These are phyloP conservation scores for Octodon degus DNA, from an alignment of 2,113 vertebrate genomes.

Conservation along the genomic window DNA sequence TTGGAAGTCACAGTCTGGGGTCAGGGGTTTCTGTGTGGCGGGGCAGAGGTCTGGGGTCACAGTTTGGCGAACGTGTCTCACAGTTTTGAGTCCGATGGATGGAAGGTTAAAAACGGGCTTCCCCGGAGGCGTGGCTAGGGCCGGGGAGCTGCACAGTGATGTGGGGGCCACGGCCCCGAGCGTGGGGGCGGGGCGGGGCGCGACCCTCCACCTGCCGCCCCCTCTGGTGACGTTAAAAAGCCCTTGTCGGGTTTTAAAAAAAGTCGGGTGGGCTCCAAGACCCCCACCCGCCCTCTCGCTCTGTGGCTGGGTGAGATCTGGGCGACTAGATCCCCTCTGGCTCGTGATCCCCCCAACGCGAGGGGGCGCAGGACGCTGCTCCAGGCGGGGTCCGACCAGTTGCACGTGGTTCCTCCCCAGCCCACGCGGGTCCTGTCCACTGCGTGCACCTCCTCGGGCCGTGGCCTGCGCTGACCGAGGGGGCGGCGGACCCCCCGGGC, in stretches of 20 bases:
- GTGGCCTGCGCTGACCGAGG: slow-evolving; percentile 80
- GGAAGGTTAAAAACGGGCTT: slow-evolving; percentile 82
- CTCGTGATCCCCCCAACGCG: background rate
- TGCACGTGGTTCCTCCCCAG: background rate
- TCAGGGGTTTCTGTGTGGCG: slow-evolving; percentile 77
- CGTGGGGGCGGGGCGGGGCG: slow-evolving; percentile 56
- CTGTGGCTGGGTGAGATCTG: slow-evolving; percentile 49
- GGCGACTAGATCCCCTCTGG: slow-evolving; percentile 31
- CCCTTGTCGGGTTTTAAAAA: slow-evolving; percentile 82
- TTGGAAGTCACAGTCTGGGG: slow-evolving; percentile 83
- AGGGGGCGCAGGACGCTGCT: slow-evolving; percentile 42
- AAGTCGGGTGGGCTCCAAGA: slow-evolving; percentile 66
- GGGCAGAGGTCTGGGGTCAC: slow-evolving; percentile 80
- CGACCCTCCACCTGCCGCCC: slow-evolving; percentile 69
- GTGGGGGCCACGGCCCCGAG: slow-evolving; percentile 73
- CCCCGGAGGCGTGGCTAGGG: slow-evolving; percentile 76
- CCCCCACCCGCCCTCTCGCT: background rate
- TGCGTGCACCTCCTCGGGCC: slow-evolving; percentile 60
- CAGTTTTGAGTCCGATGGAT: slow-evolving; percentile 82
- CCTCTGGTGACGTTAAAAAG: slow-evolving; percentile 82
- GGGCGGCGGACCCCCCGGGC: slow-evolving; percentile 40
- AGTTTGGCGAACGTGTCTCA: slow-evolving; percentile 81
- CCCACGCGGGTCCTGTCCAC: slow-evolving; percentile 41
- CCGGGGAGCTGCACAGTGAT: slow-evolving; percentile 83
- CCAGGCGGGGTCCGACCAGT: slow-evolving; percentile 58